Evolutionary conservation across 2,113 vertebrate genomes (phyloP).

Genomic region (Okapia johnstoni): DNA sequence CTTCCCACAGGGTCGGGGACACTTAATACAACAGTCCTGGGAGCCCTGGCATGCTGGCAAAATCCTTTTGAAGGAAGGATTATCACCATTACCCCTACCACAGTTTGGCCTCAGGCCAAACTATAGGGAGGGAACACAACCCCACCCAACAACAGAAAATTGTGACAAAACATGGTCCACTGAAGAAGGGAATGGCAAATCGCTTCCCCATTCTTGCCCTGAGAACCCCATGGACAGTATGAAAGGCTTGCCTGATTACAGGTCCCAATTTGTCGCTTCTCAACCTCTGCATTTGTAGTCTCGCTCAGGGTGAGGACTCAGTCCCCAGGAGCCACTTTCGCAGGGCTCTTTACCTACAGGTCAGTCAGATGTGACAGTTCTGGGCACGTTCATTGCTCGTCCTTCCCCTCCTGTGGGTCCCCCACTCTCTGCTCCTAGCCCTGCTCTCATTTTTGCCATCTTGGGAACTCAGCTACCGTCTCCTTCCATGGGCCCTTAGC

Average conservation of each 20-base stretch:
- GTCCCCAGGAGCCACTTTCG: accelerated
- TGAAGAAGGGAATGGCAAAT: not conserved
- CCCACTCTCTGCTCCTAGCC: not conserved
- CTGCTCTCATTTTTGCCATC: accelerated
- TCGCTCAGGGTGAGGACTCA: not conserved
- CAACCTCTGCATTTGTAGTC: not conserved
- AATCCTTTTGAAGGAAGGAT: not conserved
- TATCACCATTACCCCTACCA: not conserved
- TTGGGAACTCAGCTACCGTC: accelerated
- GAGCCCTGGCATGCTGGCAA: not conserved
- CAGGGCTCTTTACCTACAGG: not conserved
- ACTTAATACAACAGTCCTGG: not conserved
- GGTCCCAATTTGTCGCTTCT: not conserved
- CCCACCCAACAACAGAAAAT: not conserved
- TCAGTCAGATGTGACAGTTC: not conserved
- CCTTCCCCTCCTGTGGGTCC: too few species aligned
- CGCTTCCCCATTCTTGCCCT: not conserved
- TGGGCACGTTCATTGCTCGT: accelerated
- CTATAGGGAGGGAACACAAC: not conserved
- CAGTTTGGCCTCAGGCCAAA: too few species aligned
- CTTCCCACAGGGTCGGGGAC: not conserved
- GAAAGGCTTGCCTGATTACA: not conserved
- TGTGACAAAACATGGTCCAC: not conserved
- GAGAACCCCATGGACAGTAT: not conserved
- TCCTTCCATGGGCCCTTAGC: not conserved